Evolutionary conservation across 1,140 invertebrate genomes (phyloP).

Genomic region (Pantala flavescens): DNA sequence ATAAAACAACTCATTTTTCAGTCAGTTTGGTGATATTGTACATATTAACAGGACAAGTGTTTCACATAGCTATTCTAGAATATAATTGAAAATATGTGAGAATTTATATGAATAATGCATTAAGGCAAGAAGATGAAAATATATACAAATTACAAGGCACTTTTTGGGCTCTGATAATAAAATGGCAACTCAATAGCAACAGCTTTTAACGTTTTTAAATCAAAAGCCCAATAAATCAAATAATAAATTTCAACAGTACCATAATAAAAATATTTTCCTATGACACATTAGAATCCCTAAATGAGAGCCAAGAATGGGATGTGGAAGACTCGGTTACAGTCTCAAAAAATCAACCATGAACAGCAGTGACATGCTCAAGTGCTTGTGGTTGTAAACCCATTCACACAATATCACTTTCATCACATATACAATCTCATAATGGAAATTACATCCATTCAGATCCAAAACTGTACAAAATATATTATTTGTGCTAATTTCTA

Average conservation of each 20-base stretch:
- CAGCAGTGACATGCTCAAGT: neutral
- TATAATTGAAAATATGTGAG: neutral
- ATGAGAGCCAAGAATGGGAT: too few relatives aligned
- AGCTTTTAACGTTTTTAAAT: neutral
- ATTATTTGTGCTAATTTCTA: neutral
- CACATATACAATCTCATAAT: neutral
- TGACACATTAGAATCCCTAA: too few relatives aligned
- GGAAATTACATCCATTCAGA: neutral
- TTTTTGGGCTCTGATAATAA: neutral
- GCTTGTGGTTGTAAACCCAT: neutral
- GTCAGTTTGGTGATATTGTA: neutral
- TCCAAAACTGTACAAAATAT: neutral
- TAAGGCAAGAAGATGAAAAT: neutral
- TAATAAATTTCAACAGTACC: too few relatives aligned
- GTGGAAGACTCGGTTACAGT: too few relatives aligned
- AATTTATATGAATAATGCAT: neutral
- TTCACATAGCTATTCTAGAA: neutral
- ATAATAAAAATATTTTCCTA: too few relatives aligned
- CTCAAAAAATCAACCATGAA: neutral
- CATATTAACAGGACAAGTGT: slow-evolving; percentile 1
- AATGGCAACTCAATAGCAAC: neutral
- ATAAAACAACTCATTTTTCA: neutral
- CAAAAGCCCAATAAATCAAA: neutral
- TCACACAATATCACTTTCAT: neutral
- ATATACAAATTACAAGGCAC: neutral